phyloP scores from a whole-genome alignment of 2,888 invertebrate species.

The Amaurobius ferox region DNA sequence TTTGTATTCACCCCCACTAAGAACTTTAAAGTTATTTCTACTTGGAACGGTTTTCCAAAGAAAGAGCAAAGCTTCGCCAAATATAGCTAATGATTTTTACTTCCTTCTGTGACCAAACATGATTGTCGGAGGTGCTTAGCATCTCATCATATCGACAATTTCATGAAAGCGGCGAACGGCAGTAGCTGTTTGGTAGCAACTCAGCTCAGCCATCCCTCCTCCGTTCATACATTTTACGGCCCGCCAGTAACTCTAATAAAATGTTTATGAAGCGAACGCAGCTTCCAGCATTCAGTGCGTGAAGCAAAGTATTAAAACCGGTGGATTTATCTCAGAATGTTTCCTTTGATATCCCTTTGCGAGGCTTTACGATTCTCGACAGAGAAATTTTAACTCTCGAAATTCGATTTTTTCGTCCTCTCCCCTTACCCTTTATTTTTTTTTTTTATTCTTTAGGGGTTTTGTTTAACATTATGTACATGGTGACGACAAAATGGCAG shows the following conservation, averaged over 20 bases:
- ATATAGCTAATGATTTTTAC: background rate
- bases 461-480: constrained; percentile 35
- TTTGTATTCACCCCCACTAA: background rate
- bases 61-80: background rate
- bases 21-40: background rate
- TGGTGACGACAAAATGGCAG: constrained; percentile 30
- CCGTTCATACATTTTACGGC: constrained; percentile 40
- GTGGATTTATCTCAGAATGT: constrained; percentile 62
- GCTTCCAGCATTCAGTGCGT: background rate
- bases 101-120: constrained; percentile 25
- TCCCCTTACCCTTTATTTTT: constrained; percentile 7
- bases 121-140: background rate
- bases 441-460: background rate
- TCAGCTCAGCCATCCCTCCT: constrained; percentile 43
- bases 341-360: constrained; percentile 24
- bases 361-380: constrained; percentile 53
- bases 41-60: background rate
- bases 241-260: constrained; percentile 66
- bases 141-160: constrained; percentile 8
- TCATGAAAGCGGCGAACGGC: constrained; percentile 30
- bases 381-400: constrained; percentile 20
- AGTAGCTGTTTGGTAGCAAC: constrained; percentile 34
- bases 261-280: constrained; percentile 56
- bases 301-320: constrained; percentile 59
- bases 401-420: constrained; percentile 29